Base-by-base conservation (phyloP, 1,140 invertebrate species). In the Megalonaias nervosa region DNA sequence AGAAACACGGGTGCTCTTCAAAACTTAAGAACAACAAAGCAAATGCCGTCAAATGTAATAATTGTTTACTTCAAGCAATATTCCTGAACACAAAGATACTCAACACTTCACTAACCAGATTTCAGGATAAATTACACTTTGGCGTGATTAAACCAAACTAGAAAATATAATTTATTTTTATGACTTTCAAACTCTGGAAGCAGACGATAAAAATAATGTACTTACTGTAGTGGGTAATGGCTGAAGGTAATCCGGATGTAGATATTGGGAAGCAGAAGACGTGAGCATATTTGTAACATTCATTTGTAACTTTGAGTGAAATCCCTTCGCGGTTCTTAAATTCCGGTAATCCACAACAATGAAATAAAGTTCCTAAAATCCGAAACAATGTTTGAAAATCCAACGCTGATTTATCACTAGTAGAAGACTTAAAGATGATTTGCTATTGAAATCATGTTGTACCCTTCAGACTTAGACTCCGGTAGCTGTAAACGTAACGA, bases 201-300 rank as follows among this genome's bases (percentile, higher is more conserved):
- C 66, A 71, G 26, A 21, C 19, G 21, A 13, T 64, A 26, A 16
- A n/a, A 21, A 71, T 4, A 17, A 38, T 61, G 21, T 60, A 82
- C 89, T 83, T 85, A 90, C 89, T 74, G 89, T 90, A n/a, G 89
- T 90, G 26, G 89, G 89, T 23, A 90, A 77, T 48, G 89, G 89
- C 60, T 90, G 89, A 4, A 90, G 81, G 78, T 90, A 90, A 77
- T 90, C 89, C 81, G 89, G 89, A 67, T 90, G 86, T 11, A 90
- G 83, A 70, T 90, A 90, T 79, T 90, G 89, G 17, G 87, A 84
- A 19, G 84, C 82, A 70, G 79, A 85, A 48, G 88, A 84, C 5
- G 85, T 83, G 73, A 88, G 81, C 84, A 89, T 87, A 48, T 48
- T 48, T 48, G 38, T 9, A 48, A 48, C 38, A 48, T 48, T 48